These are phyloP conservation scores for Panagrolaimus sp. DNA, from an alignment of 1,140 invertebrate species.

Conservation along the genomic window DNA sequence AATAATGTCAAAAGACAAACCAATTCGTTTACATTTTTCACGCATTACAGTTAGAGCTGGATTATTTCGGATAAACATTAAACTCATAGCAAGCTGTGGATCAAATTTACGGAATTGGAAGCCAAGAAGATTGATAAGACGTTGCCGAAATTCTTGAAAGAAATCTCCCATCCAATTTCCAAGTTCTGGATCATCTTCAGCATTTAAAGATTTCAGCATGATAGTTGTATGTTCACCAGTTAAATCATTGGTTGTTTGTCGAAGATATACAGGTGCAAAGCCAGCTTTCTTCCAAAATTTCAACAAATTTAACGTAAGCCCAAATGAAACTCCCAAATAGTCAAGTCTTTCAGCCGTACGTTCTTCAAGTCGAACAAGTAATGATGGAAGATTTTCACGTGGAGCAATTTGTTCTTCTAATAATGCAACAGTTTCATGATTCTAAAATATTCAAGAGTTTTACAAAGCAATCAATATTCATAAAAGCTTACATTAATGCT, in stretches of 20 bases:
- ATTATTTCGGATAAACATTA: constrained; percentile 44
- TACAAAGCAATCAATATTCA: constrained; percentile 86
- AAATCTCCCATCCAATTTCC: constrained; percentile 45
- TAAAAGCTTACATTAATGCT: constrained; percentile 32
- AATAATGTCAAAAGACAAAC: not conserved
- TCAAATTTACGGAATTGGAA: constrained; percentile 45
- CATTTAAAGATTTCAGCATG: constrained; percentile 73
- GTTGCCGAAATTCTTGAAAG: constrained; percentile 50
- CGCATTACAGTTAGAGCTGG: constrained; percentile 18
- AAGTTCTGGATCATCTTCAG: constrained; percentile 45
- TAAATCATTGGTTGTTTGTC: constrained; percentile 81
- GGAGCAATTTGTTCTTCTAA: constrained; percentile 59
- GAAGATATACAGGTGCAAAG: constrained; percentile 84
- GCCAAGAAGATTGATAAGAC: constrained; percentile 46
- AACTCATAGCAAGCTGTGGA: constrained; percentile 50
- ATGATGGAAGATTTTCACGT: constrained; percentile 64
- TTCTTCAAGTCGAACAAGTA: constrained; percentile 70
- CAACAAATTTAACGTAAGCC: constrained; percentile 74
- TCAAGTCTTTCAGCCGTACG: constrained; percentile 77
- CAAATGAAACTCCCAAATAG: constrained; percentile 80
- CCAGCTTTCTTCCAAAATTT: constrained; percentile 83
- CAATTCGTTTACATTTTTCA: constrained; percentile 21
- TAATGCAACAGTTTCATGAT: constrained; percentile 10
- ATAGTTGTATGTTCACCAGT: constrained; percentile 98
- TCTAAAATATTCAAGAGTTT: constrained; percentile 67